Evolutionary conservation across 2,797 vertebrate species (phyloP), one percentile per base, ranked within the genome.

Genomic region (Enteromius afrohamiltoni): DNA sequence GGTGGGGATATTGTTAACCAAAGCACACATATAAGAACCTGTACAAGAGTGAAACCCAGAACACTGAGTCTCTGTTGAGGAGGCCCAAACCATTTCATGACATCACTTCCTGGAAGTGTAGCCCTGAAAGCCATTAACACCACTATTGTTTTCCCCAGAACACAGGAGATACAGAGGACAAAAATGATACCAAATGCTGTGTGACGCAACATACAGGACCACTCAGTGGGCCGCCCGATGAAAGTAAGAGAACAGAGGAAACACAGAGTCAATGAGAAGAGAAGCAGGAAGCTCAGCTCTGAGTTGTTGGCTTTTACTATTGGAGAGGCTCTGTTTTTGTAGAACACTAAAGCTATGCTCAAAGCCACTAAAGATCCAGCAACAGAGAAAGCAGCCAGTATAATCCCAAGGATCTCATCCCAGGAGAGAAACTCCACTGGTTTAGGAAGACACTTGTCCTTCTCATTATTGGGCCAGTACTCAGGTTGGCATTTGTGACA

Each of bases 61-160:
- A 94, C 92, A 70, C 91, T 92, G 80, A 91, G 67, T 84, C 90
- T 93, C 83, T 94, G 93, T 5, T 94, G 93, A 40, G 13, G 3
- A 64, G 91, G 90, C 4, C 93, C 92, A 86, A 93, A 93, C 91
- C 92, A 94, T 80, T 93, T 94, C 90, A 93, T 92, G 0, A 90
- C 85, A 85, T 93, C 89, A 29, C 83, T 92, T 0, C 90, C 93
- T 78, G 93, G 93, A 40, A 90, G 88, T 64, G 91, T 91, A 6
- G 91, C 91, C 65, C 65, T 92, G 83, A 94, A 94, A 14, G 91
- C 92, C 88, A 92, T 91, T 70, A 93, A 83, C 69, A 94, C 93
- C 4, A 93, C 91, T 79, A 93, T 77, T 49, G 92, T 94, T 90
- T 77, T 77, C 2, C 76, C 76, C 0, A 77, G 58, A 29, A 77